Evolutionary conservation across 2,888 invertebrate genomes (phyloP).

Genomic region (Rhodophaea formosa): DNA sequence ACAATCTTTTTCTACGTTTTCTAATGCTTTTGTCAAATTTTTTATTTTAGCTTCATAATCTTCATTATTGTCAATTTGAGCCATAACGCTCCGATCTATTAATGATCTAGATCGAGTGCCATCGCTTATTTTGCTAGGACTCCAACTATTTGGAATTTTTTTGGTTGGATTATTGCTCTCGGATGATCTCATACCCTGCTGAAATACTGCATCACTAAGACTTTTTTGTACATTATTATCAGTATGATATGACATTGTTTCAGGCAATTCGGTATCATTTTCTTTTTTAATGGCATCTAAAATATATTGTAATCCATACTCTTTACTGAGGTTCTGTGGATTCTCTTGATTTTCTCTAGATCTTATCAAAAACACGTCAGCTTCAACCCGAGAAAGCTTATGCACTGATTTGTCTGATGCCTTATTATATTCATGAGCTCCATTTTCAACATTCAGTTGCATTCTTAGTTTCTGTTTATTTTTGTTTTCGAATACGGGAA

Average conservation of each 20-base stretch:
- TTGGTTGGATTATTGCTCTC: constrained; percentile 33
- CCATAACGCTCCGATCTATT: constrained; percentile 45
- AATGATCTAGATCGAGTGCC: constrained; percentile 31
- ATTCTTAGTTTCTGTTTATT: background rate
- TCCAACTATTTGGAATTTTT: constrained; percentile 29
- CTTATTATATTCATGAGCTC: background rate
- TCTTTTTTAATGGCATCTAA: constrained; percentile 45
- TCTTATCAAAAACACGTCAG: constrained; percentile 43
- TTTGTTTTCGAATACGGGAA: constrained; percentile 4
- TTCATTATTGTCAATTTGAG: constrained; percentile 43
- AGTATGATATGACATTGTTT: constrained; percentile 20
- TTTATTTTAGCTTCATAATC: constrained; percentile 58
- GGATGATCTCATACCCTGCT: constrained; percentile 22
- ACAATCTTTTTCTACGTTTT: constrained; percentile 59
- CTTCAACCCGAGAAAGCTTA: constrained; percentile 44
- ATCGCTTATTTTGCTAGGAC: constrained; percentile 32
- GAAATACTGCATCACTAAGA: constrained; percentile 44
- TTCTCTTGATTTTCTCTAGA: constrained; percentile 23
- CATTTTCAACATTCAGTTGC: background rate
- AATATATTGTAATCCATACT: constrained; percentile 55
- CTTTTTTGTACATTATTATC: constrained; percentile 36
- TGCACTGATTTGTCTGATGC: constrained; percentile 28
- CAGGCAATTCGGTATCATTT: constrained; percentile 33
- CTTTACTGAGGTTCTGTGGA: background rate
- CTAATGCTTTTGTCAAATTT: constrained; percentile 50